Evolutionary conservation across 2,797 vertebrate genomes (phyloP).

Genomic region (Euphonia xanthogaster): DNA sequence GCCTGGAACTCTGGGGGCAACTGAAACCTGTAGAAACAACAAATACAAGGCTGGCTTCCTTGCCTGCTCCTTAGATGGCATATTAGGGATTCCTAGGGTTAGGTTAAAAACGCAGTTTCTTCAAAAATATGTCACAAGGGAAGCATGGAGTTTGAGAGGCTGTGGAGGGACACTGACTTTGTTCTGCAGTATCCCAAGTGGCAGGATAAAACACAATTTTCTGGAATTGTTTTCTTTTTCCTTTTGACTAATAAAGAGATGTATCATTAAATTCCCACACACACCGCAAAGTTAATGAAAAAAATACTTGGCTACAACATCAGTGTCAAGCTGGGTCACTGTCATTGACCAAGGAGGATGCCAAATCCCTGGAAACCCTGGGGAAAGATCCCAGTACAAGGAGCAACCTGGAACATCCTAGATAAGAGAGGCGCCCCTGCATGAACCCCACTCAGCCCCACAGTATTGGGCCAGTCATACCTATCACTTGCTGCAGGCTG

Average conservation of each 20-base stretch:
- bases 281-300: background rate
- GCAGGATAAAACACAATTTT: background rate
- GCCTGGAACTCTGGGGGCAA: background rate
- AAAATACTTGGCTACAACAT: background rate
- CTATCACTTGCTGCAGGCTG: background rate
- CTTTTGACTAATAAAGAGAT: background rate
- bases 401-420: background rate
- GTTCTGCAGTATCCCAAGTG: background rate
- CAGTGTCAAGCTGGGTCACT: rapidly evolving
- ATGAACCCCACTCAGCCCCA: rapidly evolving
- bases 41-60: background rate
- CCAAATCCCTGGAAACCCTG: background rate
- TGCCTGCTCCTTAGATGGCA: background rate
- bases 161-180: background rate
- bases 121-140: background rate
- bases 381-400: background rate
- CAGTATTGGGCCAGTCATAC: background rate
- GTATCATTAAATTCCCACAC: background rate
- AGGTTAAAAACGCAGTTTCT: background rate
- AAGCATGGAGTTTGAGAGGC: background rate
- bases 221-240: background rate
- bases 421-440: background rate
- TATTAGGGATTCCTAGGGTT: background rate
- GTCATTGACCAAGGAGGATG: background rate
- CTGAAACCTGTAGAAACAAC: background rate